Conservation (phyloP, 2,113 vertebrate species). For the Indri indri region DNA sequence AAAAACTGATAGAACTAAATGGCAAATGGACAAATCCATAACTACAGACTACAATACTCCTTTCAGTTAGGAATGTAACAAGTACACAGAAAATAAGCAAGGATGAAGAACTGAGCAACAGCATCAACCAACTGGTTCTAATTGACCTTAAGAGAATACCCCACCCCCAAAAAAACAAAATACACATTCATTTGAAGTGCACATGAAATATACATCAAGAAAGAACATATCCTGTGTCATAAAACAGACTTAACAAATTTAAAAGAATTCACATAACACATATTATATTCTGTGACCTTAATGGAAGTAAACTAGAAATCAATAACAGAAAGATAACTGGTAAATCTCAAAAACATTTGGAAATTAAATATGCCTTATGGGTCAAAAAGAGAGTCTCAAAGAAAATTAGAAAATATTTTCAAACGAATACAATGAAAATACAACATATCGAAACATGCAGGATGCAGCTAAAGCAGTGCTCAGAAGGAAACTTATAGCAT, state of each 20-base stretch:
- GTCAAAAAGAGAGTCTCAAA: too few relatives aligned
- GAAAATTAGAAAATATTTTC: too few relatives aligned
- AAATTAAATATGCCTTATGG: too few relatives aligned
- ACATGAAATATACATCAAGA: too few relatives aligned
- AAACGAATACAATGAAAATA: neutral
- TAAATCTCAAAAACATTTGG: too few relatives aligned
- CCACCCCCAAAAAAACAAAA: neutral
- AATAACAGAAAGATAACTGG: too few relatives aligned
- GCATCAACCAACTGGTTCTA: neutral
- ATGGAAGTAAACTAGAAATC: too few relatives aligned
- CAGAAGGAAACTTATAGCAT: neutral
- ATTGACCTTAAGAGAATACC: neutral
- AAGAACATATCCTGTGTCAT: too few relatives aligned
- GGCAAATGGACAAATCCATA: neutral
- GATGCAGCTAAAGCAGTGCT: neutral
- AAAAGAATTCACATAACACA: too few relatives aligned
- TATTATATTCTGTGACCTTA: too few relatives aligned
- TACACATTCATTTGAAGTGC: neutral
- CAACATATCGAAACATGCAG: neutral
- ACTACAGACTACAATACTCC: neutral
- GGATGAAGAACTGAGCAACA: neutral
- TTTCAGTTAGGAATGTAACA: neutral
- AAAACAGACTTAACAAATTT: too few relatives aligned
- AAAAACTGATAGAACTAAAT: neutral
- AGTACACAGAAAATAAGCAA: neutral